Evolutionary conservation across 2,888 invertebrate species (phyloP).

Genomic region (Harpalus rufipes): DNA sequence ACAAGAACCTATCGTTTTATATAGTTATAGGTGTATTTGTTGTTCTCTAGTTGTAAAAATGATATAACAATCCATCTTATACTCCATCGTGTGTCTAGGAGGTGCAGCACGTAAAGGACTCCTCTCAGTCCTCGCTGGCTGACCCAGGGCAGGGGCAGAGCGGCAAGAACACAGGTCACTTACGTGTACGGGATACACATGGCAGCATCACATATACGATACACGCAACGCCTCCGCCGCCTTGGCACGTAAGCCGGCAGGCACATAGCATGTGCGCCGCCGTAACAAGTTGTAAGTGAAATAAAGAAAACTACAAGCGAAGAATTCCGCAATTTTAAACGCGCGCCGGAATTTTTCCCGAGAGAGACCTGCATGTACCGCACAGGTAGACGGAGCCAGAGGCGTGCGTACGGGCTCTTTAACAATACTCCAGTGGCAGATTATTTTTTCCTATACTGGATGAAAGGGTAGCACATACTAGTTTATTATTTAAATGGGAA

Average conservation of each 20-base stretch:
- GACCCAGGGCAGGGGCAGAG: background rate
- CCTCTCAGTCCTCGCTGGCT: background rate
- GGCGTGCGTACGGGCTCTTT: slow-evolving; percentile 48
- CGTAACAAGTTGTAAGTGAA: slow-evolving; percentile 70
- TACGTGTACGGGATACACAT: slow-evolving; percentile 57
- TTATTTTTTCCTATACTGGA: slow-evolving; percentile 42
- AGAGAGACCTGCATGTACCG: slow-evolving; percentile 70
- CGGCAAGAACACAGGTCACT: slow-evolving; percentile 30
- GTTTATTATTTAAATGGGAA: slow-evolving; percentile 12
- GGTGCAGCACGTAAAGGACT: slow-evolving; percentile 9
- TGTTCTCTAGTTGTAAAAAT: background rate
- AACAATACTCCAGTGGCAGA: slow-evolving; percentile 37
- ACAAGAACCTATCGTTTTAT: background rate
- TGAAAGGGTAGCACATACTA: slow-evolving; percentile 9
- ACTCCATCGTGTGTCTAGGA: background rate
- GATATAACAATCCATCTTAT: background rate
- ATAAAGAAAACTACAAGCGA: slow-evolving; percentile 70
- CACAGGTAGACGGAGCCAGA: slow-evolving; percentile 56
- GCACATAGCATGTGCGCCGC: slow-evolving; percentile 37
- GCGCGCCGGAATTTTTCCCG: slow-evolving; percentile 72
- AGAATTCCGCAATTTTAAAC: slow-evolving; percentile 73
- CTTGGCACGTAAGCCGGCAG: slow-evolving; percentile 4
- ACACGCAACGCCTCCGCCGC: slow-evolving; percentile 4
- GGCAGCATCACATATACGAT: slow-evolving; percentile 32
- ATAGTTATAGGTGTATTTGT: background rate